These are phyloP conservation scores for Mesembrinibis cayennensis DNA, from an alignment of 2,113 vertebrate species.

Conservation along the genomic window DNA sequence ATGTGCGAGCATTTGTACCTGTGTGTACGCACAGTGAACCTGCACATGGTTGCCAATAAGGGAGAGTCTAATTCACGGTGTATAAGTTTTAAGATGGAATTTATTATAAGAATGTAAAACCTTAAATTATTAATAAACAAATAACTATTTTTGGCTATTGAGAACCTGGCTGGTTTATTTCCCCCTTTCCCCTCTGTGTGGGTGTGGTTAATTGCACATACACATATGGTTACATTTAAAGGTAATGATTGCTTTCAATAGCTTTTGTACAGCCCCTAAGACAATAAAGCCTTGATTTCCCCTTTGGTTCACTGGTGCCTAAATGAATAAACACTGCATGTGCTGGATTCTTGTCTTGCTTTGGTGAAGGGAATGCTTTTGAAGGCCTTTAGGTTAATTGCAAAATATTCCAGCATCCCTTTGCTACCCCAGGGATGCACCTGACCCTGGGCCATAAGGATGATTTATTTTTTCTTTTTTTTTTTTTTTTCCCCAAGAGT, in stretches of 20 bases:
- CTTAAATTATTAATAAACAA: conserved; percentile 99
- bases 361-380: background rate
- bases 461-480: no score
- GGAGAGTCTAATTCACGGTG: conserved; percentile 70
- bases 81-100: conserved; percentile 80
- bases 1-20: conserved; percentile 68
- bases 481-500: no score
- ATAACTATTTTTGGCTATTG: conserved; percentile 99
- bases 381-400: background rate
- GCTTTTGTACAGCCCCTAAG: background rate
- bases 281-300: conserved; percentile 11
- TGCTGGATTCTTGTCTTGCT: background rate
- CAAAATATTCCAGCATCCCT: background rate
- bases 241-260: background rate
- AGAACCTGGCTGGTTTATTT: conserved; percentile 48
- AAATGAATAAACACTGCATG: background rate
- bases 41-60: conserved; percentile 76
- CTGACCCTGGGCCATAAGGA: background rate
- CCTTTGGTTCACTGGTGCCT: background rate
- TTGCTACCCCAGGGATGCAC: background rate
- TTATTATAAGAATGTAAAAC: conserved; percentile 95
- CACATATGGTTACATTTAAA: conserved; percentile 3
- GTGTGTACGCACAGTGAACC: conserved; percentile 58
- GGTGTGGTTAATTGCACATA: background rate
- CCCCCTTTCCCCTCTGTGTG: background rate